Evolutionary conservation across 37 sponge, comb jelly and placozoan genomes (phyloP).

Genomic region (Ianthella basta): DNA sequence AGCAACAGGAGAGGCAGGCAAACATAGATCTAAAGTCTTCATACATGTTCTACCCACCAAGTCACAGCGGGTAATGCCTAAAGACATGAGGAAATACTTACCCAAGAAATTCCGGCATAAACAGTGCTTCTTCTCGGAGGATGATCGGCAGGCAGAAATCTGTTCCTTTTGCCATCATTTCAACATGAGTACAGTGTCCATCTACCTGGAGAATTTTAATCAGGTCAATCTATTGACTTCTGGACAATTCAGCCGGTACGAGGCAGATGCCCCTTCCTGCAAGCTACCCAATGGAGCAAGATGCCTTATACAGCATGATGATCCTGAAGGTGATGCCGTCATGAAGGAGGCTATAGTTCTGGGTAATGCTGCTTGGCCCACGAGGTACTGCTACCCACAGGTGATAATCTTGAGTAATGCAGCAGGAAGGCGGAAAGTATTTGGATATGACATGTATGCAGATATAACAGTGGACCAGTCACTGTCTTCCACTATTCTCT

Average conservation of each 20-base stretch:
- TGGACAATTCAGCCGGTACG: neutral
- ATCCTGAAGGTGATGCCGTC: neutral
- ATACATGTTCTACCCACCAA: too few relatives aligned
- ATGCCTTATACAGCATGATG: neutral
- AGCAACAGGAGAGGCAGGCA: too few relatives aligned
- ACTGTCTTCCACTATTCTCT: neutral
- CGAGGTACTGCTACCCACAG: neutral
- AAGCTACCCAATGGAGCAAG: neutral
- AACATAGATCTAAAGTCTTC: too few relatives aligned
- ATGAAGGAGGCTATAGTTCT: neutral
- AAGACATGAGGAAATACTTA: neutral
- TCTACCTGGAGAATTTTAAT: conserved; percentile 15
- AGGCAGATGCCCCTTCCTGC: neutral
- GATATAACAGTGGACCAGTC: neutral
- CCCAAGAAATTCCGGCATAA: conserved; percentile 15
- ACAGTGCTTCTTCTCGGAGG: neutral
- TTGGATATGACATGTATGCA: conserved; percentile 8
- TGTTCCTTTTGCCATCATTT: conserved; percentile 17
- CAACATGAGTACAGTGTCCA: neutral
- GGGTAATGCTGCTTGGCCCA: neutral
- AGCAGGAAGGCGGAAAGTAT: neutral
- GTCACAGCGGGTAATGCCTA: neutral
- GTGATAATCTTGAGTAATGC: neutral
- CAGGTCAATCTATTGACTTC: neutral
- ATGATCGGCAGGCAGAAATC: neutral